Evolutionary conservation across 2,888 invertebrate genomes (phyloP).

Genomic region (Lysandra bellargus): DNA sequence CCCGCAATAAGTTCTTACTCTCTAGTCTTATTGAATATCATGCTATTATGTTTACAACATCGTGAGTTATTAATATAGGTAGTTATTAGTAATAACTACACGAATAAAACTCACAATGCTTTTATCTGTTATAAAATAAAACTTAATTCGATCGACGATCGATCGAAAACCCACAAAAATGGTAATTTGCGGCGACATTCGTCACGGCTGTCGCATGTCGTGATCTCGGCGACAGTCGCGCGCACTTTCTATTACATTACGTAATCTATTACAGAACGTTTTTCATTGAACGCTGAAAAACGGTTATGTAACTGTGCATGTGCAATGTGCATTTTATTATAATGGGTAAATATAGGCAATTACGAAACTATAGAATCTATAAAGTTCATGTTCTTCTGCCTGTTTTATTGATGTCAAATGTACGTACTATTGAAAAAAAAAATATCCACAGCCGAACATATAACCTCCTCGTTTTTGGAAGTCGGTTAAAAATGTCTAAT

Average conservation of each 20-base stretch:
- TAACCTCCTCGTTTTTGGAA: too few relatives aligned
- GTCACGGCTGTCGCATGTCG: slow-evolving; percentile 10
- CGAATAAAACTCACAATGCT: too few relatives aligned
- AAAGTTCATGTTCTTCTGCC: too few relatives aligned
- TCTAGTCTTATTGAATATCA: too few relatives aligned
- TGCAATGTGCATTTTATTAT: not conserved
- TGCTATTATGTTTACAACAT: too few relatives aligned
- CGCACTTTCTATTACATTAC: slow-evolving; percentile 29
- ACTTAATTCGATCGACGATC: not conserved
- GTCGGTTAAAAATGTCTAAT: too few relatives aligned
- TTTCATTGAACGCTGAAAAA: slow-evolving; percentile 7
- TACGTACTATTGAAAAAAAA: too few relatives aligned
- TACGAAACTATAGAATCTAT: not conserved
- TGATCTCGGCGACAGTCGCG: slow-evolving; percentile 2
- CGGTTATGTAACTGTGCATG: not conserved
- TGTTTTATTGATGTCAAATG: too few relatives aligned
- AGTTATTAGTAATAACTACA: too few relatives aligned
- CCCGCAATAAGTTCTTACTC: too few relatives aligned
- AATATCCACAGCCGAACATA: too few relatives aligned
- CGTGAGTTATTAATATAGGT: too few relatives aligned
- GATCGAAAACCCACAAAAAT: slow-evolving; percentile 16
- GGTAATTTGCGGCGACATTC: not conserved
- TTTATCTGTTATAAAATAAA: not conserved
- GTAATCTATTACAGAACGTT: not conserved
- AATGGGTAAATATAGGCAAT: not conserved